Evolutionary conservation across 2,797 vertebrate genomes (phyloP), one percentile per base, ranked within the genome.

Genomic region (Glyptemys insculpta): DNA sequence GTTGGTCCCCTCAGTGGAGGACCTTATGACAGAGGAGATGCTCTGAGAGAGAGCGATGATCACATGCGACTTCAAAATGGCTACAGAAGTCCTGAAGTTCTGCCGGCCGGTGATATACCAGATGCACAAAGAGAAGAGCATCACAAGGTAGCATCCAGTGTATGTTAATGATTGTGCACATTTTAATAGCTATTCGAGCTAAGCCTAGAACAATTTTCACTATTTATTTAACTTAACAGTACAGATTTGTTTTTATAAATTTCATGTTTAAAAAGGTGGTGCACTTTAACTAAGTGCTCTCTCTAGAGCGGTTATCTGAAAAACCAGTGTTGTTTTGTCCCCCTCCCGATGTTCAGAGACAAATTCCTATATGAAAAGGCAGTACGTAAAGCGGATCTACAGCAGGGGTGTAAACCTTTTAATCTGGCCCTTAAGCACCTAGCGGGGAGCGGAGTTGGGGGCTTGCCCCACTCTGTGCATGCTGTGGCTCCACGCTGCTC

Each of bases 21-120:
- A 65, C 94, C 88, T 72, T 91, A 81, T 18, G 95, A 96, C 80
- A 92, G 97, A 96, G 98, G 97, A 94, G 96, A 97, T 19, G 90
- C 52, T 91, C 81, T 94, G 86, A 93, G 90, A 93, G 41, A 94
- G 79, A 94, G 56, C 93, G 31, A 85, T 78, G 87, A 37, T 82
- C 80, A 89, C n/a, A 2, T 3, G 12, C 91, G 84, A 89, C 87
- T 19, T 5, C 91, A 85, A 68, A 85, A 5, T 2, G 80, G 96
- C 96, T 72, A 44, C 96, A 92, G 91, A 88, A 97, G 47, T 18
- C 88, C 87, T 3, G 93, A 95, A 90, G 12, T 41, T 1, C 50
- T 91, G 2, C 95, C 2, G 6, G 8, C n/a, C 3, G 37, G 76
- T 2, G 10, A 85, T 1, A 15, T 93, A 56, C 92, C 52, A 3